phyloP scores from a whole-genome alignment of 1,140 invertebrate genomes.

The Papilio xuthus region DNA sequence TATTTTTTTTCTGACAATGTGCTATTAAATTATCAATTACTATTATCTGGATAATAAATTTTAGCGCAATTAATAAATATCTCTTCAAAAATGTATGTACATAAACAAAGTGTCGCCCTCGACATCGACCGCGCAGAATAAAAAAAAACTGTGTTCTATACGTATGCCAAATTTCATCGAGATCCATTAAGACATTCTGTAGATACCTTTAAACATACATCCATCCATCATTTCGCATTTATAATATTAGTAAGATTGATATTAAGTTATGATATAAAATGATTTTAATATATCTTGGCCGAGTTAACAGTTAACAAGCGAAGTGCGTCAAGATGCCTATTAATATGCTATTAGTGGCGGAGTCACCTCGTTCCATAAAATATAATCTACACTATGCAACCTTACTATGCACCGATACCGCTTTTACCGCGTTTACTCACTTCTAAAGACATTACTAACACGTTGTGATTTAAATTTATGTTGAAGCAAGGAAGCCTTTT shows the following conservation, averaged over 20 bases:
- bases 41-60: too few relatives aligned
- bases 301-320: neutral
- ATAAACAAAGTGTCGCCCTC: too few relatives aligned
- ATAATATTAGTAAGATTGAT: too few relatives aligned
- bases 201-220: too few relatives aligned
- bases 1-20: neutral
- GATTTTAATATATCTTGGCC: neutral
- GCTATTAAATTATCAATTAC: neutral
- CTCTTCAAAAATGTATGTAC: too few relatives aligned
- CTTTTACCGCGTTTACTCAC: neutral
- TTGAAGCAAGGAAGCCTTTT: neutral
- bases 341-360: conserved; percentile 32
- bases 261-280: too few relatives aligned
- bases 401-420: neutral
- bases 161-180: too few relatives aligned
- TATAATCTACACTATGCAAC: conserved; percentile 12
- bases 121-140: too few relatives aligned
- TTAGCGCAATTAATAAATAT: neutral
- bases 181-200: too few relatives aligned
- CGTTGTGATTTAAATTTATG: neutral
- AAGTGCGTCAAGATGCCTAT: conserved; percentile 30
- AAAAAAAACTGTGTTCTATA: too few relatives aligned
- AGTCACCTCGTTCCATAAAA: conserved; percentile 35
- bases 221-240: too few relatives aligned
- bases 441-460: conserved; percentile 21